phyloP scores from a whole-genome alignment of 2,113 vertebrate genomes.

The Thalassoma bifasciatum region DNA sequence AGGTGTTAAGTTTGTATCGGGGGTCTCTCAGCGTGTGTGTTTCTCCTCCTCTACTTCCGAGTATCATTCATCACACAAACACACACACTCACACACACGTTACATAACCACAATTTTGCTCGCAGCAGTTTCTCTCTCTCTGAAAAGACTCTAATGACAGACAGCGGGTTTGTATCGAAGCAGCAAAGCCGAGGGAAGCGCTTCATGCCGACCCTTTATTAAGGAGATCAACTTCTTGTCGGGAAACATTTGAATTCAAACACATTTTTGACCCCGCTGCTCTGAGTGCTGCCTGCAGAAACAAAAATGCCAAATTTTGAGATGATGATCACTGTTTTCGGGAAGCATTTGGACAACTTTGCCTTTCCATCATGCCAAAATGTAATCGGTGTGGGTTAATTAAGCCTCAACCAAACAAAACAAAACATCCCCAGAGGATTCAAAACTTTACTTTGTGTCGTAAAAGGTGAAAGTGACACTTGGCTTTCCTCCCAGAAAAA shows the following conservation, averaged over 20 bases:
- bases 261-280: slow-evolving; percentile 32
- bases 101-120: slow-evolving; percentile 58
- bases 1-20: slow-evolving; percentile 6
- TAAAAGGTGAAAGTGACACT: too few species aligned
- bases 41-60: too few species aligned
- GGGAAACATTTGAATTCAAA: slow-evolving; percentile 42
- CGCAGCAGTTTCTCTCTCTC: slow-evolving; percentile 5
- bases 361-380: slow-evolving; percentile 1
- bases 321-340: slow-evolving; percentile 1
- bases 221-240: slow-evolving; percentile 29
- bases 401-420: slow-evolving; percentile 21
- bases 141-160: slow-evolving; percentile 37
- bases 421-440: too few species aligned
- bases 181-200: slow-evolving; percentile 16
- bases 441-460: too few species aligned
- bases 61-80: too few species aligned
- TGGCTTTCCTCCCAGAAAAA: slow-evolving; percentile 28
- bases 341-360: slow-evolving; percentile 8
- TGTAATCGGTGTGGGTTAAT: slow-evolving; percentile 2
- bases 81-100: slow-evolving; percentile 12
- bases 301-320: slow-evolving; percentile 20
- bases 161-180: slow-evolving; percentile 34
- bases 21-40: slow-evolving; percentile 4
- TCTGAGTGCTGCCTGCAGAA: slow-evolving; percentile 20
- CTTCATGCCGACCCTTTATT: slow-evolving; percentile 28